Percentiles rank a stretch among this genome's conserved stretches.
phyloP scores from a whole-genome alignment of 2,888 invertebrate species.

The Tridacna gigas region DNA sequence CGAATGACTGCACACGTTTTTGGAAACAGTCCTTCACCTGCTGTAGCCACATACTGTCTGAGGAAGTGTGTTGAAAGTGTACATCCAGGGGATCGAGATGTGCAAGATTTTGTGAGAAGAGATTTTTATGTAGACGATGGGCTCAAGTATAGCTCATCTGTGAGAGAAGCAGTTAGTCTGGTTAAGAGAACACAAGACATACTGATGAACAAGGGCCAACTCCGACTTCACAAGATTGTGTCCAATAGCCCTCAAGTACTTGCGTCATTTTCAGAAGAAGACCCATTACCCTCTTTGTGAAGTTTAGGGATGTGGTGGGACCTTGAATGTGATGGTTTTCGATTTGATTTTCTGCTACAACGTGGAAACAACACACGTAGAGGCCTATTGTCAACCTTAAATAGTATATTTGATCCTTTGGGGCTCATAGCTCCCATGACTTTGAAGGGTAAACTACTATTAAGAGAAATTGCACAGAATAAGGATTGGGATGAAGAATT shows the following conservation, averaged over 20 bases:
- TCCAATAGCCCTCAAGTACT: slow-evolving; percentile 55
- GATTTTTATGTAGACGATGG: slow-evolving; percentile 26
- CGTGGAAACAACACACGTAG: slow-evolving; percentile 53
- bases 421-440: slow-evolving; percentile 63
- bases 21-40: slow-evolving; percentile 17
- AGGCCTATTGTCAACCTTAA: slow-evolving; percentile 62
- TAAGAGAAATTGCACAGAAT: slow-evolving; percentile 47
- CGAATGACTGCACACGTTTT: slow-evolving; percentile 33
- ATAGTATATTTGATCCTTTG: slow-evolving; percentile 65
- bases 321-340: slow-evolving; percentile 57
- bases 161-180: neutral
- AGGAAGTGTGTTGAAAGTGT: neutral
- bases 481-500: slow-evolving; percentile 63
- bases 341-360: slow-evolving; percentile 38
- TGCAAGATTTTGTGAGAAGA: slow-evolving; percentile 2
- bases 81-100: neutral
- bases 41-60: slow-evolving; percentile 19
- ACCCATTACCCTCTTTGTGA: slow-evolving; percentile 16
- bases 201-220: slow-evolving; percentile 37
- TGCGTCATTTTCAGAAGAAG: slow-evolving; percentile 44
- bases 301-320: slow-evolving; percentile 55
- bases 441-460: slow-evolving; percentile 59
- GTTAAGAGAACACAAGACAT: slow-evolving; percentile 48
- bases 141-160: neutral
- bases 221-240: slow-evolving; percentile 60